These are phyloP conservation scores for Subacronicta megacephala DNA, from an alignment of 2,888 invertebrate species.

Conservation along the genomic window DNA sequence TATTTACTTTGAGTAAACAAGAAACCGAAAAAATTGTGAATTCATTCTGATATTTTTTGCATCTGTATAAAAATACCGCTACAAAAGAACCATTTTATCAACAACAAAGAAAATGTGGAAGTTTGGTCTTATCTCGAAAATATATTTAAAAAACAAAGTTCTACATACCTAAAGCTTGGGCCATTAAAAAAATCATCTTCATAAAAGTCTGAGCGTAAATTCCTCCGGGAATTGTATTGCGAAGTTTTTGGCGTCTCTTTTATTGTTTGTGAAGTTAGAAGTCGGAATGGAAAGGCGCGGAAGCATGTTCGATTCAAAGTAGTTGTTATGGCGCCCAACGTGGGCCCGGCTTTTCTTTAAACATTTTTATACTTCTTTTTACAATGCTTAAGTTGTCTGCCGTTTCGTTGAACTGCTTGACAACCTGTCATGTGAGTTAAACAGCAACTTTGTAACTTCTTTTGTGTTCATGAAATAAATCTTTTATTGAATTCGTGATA, in stretches of 20 bases:
- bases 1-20: not conserved
- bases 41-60: conserved; percentile 10
- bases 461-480: no score
- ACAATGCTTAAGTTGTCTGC: conserved; percentile 23
- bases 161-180: conserved; percentile 44
- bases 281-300: conserved; percentile 49
- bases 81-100: conserved; percentile 7
- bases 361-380: conserved; percentile 24
- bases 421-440: conserved; percentile 30
- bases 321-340: conserved; percentile 58
- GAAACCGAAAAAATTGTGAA: conserved; percentile 1
- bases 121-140: conserved; percentile 33
- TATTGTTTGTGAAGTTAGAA: conserved; percentile 53
- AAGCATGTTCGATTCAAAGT: conserved; percentile 57
- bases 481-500: no score
- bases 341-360: conserved; percentile 35
- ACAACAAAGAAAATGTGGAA: conserved; percentile 22
- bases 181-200: conserved; percentile 62
- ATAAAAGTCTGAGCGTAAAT: conserved; percentile 69
- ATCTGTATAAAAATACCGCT: conserved; percentile 2
- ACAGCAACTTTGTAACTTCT: conserved; percentile 6
- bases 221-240: conserved; percentile 58
- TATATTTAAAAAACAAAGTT: conserved; percentile 50
- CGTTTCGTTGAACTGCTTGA: conserved; percentile 29
- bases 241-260: conserved; percentile 55